Conservation (phyloP, 2,888 invertebrate genomes). For the Criorhina ranunculi region DNA sequence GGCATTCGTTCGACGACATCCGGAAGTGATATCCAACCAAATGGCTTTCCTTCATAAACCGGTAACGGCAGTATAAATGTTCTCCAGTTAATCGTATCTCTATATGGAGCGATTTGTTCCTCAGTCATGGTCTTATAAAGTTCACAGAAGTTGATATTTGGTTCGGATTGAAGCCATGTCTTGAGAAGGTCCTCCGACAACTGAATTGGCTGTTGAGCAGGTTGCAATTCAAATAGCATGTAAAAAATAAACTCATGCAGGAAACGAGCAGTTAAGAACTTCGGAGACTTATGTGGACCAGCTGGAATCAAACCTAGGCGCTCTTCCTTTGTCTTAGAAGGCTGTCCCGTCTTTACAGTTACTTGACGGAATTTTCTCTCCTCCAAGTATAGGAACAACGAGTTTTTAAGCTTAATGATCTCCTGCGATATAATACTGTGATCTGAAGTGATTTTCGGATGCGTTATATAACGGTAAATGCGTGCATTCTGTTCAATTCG, state of each 20-base stretch:
- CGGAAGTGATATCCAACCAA: constrained; percentile 89
- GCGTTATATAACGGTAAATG: constrained; percentile 80
- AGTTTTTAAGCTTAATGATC: constrained; percentile 80
- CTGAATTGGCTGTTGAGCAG: constrained; percentile 79
- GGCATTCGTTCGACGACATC: constrained; percentile 90
- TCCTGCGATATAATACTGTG: constrained; percentile 80
- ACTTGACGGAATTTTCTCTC: constrained; percentile 77
- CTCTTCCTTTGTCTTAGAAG: background rate
- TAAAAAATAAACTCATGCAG: constrained; percentile 90
- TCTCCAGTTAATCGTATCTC: constrained; percentile 87
- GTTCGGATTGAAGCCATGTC: constrained; percentile 81
- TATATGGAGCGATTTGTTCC: constrained; percentile 79
- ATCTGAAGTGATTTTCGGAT: constrained; percentile 80
- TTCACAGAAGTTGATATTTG: constrained; percentile 84
- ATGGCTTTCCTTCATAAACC: constrained; percentile 86
- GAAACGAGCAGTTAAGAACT: constrained; percentile 88
- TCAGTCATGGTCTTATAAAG: constrained; percentile 82
- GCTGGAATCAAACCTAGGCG: constrained; percentile 41
- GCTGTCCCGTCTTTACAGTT: background rate
- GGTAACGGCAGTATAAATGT: constrained; percentile 90
- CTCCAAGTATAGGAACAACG: constrained; percentile 79
- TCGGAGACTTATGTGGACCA: constrained; percentile 83
- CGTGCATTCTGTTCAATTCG: constrained; percentile 79
- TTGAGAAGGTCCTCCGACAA: constrained; percentile 79
- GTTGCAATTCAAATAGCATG: constrained; percentile 87